Conservation (phyloP, 2,888 invertebrate genomes). For the Cephus spinipes region DNA sequence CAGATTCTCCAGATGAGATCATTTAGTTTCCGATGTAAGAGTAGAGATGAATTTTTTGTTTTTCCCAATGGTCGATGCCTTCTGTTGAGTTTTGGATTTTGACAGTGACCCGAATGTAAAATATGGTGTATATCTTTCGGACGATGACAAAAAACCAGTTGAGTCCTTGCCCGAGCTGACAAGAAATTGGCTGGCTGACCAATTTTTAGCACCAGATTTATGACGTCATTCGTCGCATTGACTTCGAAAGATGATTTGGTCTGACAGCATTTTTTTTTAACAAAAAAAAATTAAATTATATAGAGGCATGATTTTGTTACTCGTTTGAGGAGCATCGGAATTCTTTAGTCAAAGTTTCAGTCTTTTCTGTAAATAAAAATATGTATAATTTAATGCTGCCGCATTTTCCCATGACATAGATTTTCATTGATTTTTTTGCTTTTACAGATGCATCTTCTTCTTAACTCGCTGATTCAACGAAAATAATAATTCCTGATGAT, state of each 20-base stretch:
- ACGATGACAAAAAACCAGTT: conserved; percentile 4
- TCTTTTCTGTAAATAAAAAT: background rate
- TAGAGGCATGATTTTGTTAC: background rate
- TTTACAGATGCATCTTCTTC: background rate
- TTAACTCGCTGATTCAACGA: background rate
- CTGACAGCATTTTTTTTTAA: background rate
- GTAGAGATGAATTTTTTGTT: background rate
- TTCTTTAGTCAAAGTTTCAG: background rate
- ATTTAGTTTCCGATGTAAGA: background rate
- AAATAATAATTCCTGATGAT: background rate
- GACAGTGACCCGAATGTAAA: background rate
- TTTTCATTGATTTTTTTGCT: background rate
- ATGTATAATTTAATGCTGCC: background rate
- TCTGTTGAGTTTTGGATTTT: background rate
- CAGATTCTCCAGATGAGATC: background rate
- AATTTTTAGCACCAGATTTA: conserved; percentile 6
- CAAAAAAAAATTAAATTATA: background rate
- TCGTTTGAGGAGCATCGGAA: background rate
- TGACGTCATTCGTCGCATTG: background rate
- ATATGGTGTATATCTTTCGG: background rate
- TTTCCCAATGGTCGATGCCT: background rate
- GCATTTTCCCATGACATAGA: background rate
- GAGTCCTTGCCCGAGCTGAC: background rate
- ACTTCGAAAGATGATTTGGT: background rate
- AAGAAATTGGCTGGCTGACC: conserved; percentile 5